Evolutionary conservation across 1,140 invertebrate genomes (phyloP), one percentile per base, ranked within the genome.

Genomic region (Cryptotermes secundus): DNA sequence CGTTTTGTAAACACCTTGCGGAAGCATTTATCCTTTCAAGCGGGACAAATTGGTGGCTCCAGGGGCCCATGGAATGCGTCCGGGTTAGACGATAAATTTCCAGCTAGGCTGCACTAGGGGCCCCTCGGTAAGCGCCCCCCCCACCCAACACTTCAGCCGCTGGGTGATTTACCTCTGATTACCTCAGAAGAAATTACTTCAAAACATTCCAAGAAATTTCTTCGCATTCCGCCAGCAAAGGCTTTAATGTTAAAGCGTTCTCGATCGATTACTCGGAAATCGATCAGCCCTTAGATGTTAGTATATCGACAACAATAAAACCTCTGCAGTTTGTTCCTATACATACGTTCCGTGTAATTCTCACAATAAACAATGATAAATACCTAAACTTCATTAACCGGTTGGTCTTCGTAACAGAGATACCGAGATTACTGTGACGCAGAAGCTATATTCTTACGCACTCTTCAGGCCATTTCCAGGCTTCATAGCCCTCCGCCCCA

Each of bases 151-250:
- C 14, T 7, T 6, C 59, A n/a, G 10, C 26, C 3, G 7, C 26
- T n/a, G 6, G 14, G 59, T 72, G 59, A 72, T 72, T 72, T 72
- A 72, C 59, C 59, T 72, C 59, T 72, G 59, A 72, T 72, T 72
- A 72, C 59, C 59, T 26, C 59, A 31, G 59, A 72, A 72, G 59
- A 72, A 72, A 72, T 72, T 26, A 31, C 59, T 72, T 72, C 19
- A 72, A 72, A 72, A 72, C n/a, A 72, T 72, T 72, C 59, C 26
- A 72, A 72, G 59, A 72, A 72, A 72, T 31, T 31, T 14, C 45
- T 49, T 22, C 16, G 22, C 45, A 19, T 49, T 49, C 45, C 9
- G n/a, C 59, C 26, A n/a, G 59, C 59, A 31, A 3, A n/a, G 59
- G n/a, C 4, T 72, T 72, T 31, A 31, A n/a, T 72, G 31, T 72